Evolutionary conservation across 64 coral and sea anemone species (phyloP).

Genomic region (Trachythela sp.): DNA sequence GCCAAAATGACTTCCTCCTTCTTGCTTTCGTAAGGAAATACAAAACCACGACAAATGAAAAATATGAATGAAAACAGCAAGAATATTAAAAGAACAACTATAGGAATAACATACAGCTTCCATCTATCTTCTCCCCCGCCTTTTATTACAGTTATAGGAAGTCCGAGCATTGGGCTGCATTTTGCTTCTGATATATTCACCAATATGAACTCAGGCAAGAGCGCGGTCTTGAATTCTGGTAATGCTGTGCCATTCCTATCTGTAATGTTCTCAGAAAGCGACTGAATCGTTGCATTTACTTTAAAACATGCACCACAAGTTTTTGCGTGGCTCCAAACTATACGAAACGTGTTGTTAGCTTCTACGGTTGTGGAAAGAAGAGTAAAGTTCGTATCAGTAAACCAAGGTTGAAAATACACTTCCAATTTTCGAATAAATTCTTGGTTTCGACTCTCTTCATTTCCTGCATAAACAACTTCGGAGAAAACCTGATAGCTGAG

Average conservation of each 20-base stretch:
- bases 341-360: not conserved
- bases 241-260: not conserved
- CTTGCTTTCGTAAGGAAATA: not conserved
- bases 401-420: not conserved
- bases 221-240: not conserved
- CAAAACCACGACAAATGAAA: not conserved
- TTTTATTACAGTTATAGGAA: not conserved
- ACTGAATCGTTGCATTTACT: not conserved
- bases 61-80: not conserved
- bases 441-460: not conserved
- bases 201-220: not conserved
- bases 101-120: not conserved
- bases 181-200: not conserved
- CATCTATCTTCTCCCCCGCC: not conserved
- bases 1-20: not conserved
- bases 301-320: not conserved
- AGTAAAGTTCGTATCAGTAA: not conserved
- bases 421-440: not conserved
- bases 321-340: not conserved
- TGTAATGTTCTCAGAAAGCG: not conserved
- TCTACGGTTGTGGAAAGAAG: not conserved
- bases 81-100: not conserved
- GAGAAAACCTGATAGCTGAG: not conserved
- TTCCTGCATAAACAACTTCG: not conserved
- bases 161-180: not conserved